Base-by-base conservation (phyloP, 1,140 invertebrate genomes). In the Drosophila parabipectinata region DNA sequence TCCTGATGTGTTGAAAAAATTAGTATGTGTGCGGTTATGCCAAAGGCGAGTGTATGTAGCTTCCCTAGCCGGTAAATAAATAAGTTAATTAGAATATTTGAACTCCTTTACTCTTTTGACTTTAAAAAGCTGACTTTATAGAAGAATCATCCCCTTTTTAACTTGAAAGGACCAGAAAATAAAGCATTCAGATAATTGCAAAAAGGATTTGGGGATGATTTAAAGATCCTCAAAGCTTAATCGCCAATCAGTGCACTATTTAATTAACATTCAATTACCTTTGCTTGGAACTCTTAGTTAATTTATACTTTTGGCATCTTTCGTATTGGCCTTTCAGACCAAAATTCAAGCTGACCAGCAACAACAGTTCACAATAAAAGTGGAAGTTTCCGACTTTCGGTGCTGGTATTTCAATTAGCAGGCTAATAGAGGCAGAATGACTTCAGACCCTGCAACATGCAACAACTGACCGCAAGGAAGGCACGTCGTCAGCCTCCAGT, bases 331-430 rank as follows among this genome's bases (percentile, higher is more conserved):
- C 26, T 18, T 44, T 9, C 44, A 21, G 52, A 8, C 10, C 32
- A 9, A 7, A 69, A 48, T 21, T 28, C 51, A 15, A 37, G n/a
- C 30, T 15, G 14, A 12, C 15, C 14, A 50, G n/a, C 63, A 68
- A 28, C 63, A 68, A 28, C 62, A 68, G 50, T 48, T 69, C 48
- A 69, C 66, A 32, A 15, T 26, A 39, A 2, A 26, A 32, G 12
- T 12, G 34, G 15, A 5, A 10, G 63, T 14, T 12, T 14, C 47
- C 51, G 26, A 64, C 47, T 34, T 63, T 47, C 34, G 2, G 39
- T 68, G 41, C 51, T 57, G 51, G 66, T 69, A 69, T 69, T 69
- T 69, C 66, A 69, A 69, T 69, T 69, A 69, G 66, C 52, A 69
- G 66, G 30, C 63, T 69, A 69, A 69, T 69, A 57, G 51, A 57